Evolutionary conservation across 2,113 vertebrate genomes (phyloP), one percentile per base, ranked within the genome.

Genomic region (Gymnogyps californianus): DNA sequence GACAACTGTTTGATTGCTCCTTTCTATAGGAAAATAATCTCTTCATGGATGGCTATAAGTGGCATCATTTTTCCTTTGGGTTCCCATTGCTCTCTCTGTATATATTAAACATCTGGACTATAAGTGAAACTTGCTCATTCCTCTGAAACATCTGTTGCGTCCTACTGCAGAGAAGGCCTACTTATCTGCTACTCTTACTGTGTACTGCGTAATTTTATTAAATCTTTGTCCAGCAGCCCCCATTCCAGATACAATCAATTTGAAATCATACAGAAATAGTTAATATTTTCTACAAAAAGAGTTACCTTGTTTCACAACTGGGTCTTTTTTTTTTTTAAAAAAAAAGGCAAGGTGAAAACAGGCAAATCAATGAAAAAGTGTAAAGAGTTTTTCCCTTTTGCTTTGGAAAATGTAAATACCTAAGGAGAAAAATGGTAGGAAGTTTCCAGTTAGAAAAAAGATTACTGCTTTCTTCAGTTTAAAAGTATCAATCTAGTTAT

Each of bases 21-120:
- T 79, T 95, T 95, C 93, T 94, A 46, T 87, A 96, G 81, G 93
- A 94, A 96, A 97, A 97, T 94, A 96, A 96, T 96, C 91, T 96
- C 83, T 94, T 94, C 67, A 34, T 96, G 95, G 94, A 83, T 1
- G 32, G 89, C 84, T 96, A 85, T 96, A 97, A 96, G 93, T 95
- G 95, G 93, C 95, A 96, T 96, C 81, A 90, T 91, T 96, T 97
- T 97, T 96, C 96, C 95, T 96, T 91, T 94, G 91, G 83, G 83
- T 96, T 97, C 84, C 81, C 89, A 91, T 83, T 95, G 89, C 78
- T 62, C 64, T 67, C 29, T 96, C 87, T 96, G 94, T 97, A 36
- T 97, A 94, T 95, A 70, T 97, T 96, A 77, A 74, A 88, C 96
- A 97, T 97, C 95, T 97, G 97, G 94, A 77, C 40, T 91, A 87